Evolutionary conservation across 2,888 invertebrate genomes (phyloP).

Genomic region (Noctua janthina): DNA sequence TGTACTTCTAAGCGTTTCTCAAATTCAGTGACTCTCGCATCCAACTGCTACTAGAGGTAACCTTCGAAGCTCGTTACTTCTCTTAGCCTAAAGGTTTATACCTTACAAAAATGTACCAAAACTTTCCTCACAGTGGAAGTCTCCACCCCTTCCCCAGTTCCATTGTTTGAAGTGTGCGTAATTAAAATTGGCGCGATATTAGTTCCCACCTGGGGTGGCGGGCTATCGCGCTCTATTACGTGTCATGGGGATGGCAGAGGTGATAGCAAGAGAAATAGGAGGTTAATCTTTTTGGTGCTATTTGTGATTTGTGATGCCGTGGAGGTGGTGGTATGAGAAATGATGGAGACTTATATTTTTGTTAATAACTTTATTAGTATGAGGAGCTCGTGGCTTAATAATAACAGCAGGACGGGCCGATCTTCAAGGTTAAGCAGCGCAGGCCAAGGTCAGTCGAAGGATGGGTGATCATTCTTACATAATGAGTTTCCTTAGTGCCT

Average conservation of each 20-base stretch:
- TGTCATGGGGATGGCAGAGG: slow-evolving; percentile 32
- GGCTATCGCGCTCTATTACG: slow-evolving; percentile 60
- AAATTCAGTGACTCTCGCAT: no score
- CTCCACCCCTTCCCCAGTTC: slow-evolving; percentile 70
- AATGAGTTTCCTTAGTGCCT: neutral
- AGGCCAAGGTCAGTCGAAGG: neutral
- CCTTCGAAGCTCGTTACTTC: no score
- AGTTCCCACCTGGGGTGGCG: slow-evolving; percentile 80
- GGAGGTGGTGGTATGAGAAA: neutral
- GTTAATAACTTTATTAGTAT: neutral
- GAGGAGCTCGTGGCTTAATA: neutral
- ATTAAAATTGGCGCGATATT: slow-evolving; percentile 87
- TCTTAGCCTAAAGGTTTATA: neutral
- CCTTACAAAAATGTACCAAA: neutral
- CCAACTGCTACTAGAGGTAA: no score
- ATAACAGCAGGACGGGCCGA: neutral
- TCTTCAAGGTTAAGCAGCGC: neutral
- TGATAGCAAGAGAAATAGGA: slow-evolving; percentile 47
- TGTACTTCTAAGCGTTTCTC: no score
- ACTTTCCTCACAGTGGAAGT: neutral
- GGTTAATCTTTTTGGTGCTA: slow-evolving; percentile 4
- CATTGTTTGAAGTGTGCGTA: slow-evolving; percentile 86
- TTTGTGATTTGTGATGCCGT: slow-evolving; percentile 13
- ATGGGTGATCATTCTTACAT: neutral
- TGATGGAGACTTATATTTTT: neutral